These are phyloP conservation scores for Danaus plexippus DNA, from an alignment of 1,140 invertebrate species.

Conservation along the genomic window DNA sequence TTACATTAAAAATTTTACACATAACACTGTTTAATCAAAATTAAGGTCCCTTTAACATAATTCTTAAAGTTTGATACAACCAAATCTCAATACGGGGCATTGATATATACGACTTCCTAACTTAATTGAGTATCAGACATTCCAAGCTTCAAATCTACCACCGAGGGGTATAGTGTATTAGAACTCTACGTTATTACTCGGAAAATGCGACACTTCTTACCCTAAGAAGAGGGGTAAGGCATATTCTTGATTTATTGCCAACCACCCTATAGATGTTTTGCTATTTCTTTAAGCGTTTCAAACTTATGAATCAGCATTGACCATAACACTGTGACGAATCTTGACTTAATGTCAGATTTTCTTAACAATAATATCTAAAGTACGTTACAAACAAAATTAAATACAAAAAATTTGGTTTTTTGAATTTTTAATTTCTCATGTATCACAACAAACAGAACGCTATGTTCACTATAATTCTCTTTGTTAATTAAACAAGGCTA, in stretches of 20 bases:
- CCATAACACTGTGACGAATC: constrained; percentile 7
- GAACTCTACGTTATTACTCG: constrained; percentile 52
- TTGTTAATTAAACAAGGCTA: too few relatives aligned
- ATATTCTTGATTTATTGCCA: constrained; percentile 56
- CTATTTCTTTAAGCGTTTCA: constrained; percentile 53
- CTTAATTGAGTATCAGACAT: constrained; percentile 47
- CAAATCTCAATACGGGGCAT: constrained; percentile 14
- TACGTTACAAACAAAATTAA: too few relatives aligned
- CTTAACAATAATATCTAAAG: too few relatives aligned
- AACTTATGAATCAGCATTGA: constrained; percentile 31
- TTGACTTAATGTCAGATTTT: neutral
- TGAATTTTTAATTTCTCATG: too few relatives aligned
- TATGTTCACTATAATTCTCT: too few relatives aligned
- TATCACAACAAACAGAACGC: too few relatives aligned
- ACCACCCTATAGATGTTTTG: constrained; percentile 53
- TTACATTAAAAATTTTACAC: too few relatives aligned
- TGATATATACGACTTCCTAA: constrained; percentile 44
- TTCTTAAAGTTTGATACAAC: too few relatives aligned
- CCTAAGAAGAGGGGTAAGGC: constrained; percentile 54
- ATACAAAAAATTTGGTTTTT: too few relatives aligned
- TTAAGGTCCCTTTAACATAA: too few relatives aligned
- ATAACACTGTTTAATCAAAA: too few relatives aligned
- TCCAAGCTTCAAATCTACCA: constrained; percentile 25
- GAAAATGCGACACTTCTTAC: constrained; percentile 66
- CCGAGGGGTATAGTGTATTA: constrained; percentile 43